These are phyloP conservation scores for Montipora foliosa DNA, from an alignment of 64 coral and sea anemone species.

Conservation along the genomic window DNA sequence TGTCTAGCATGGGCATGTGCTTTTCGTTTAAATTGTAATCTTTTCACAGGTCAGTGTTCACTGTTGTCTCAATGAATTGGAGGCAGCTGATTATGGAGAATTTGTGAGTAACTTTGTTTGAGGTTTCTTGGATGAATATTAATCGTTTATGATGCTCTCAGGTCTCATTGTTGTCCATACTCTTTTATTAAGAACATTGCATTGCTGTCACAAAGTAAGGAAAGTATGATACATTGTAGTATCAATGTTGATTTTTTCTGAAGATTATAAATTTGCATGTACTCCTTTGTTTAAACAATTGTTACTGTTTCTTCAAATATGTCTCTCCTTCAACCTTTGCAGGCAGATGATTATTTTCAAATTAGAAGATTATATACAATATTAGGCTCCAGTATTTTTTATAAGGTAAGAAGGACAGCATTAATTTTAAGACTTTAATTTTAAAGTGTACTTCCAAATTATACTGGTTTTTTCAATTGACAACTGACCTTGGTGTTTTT, in stretches of 20 bases:
- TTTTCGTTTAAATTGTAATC: not conserved
- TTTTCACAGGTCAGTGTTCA: constrained; percentile 73
- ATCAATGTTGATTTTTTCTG: no score
- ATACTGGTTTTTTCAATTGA: no score
- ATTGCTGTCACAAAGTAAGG: not conserved
- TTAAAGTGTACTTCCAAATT: no score
- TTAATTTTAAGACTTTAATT: no score
- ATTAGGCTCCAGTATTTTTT: constrained; percentile 97
- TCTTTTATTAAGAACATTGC: no score
- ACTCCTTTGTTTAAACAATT: no score
- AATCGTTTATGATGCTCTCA: no score
- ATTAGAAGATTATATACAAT: constrained; percentile 99
- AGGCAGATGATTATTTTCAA: constrained; percentile 98
- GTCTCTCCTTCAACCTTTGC: not conserved
- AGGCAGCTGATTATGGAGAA: constrained; percentile 96
- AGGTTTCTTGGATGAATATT: not conserved
- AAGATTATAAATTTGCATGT: no score
- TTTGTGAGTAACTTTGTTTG: constrained; percentile 50
- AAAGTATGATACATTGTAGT: not conserved
- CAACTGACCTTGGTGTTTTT: not conserved
- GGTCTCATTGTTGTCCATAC: no score
- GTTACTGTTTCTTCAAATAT: not conserved
- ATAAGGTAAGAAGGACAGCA: constrained; percentile 73
- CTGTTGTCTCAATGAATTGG: constrained; percentile 88
- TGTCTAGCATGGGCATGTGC: no score